Base-by-base conservation (phyloP, 2,888 invertebrate genomes). In the Taenaris catops region DNA sequence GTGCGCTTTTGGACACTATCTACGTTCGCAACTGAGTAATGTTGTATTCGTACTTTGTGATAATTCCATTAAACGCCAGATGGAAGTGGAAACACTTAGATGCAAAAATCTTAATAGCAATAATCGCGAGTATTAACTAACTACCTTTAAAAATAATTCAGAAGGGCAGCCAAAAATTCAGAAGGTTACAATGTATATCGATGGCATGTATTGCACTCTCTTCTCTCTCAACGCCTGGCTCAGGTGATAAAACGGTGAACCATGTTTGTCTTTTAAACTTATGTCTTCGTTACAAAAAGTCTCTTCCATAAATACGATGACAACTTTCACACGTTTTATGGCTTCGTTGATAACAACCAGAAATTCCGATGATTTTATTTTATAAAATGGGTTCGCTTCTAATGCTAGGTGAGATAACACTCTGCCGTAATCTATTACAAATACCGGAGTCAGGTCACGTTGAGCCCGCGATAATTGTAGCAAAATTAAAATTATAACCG, bases 221-320 rank as follows among this genome's bases (percentile, higher is more conserved):
- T 56, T 53, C 0, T 53, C 46, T 0, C 34, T n/a, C 0, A 81
- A 12, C 0, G 48, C 54, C 8, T 49, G 23, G 0, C 46, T 59
- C 1, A 81, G 42, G 29, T 69, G 26, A 0, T 27, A 36, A 25
- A 48, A 81, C 0, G 79, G 70, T 0, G 68, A 53, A 0, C 79
- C 83, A 0, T 39, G 8, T 1, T 19, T 41, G 23, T 79, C 72
- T 33, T 61, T 75, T 0, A 39, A 4, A 2, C 62, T 63, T 0
- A 75, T 39, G n/a, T 79, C 76, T 49, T 81, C 83, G 0, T 55
- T 37, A 25, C 65, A 58, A 1, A 81, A 58, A 0, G 39, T 37
- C 0, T 78, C 66, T 51, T 81, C 81, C 0, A 71, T 34, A 18
- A 81, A 81, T 6, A 76, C 49, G 0, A 81, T 43, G 0, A 76